These are phyloP conservation scores for pig (Sus scrofa) DNA, from an alignment of 2,113 vertebrate species.

Conservation along the genomic window DNA sequence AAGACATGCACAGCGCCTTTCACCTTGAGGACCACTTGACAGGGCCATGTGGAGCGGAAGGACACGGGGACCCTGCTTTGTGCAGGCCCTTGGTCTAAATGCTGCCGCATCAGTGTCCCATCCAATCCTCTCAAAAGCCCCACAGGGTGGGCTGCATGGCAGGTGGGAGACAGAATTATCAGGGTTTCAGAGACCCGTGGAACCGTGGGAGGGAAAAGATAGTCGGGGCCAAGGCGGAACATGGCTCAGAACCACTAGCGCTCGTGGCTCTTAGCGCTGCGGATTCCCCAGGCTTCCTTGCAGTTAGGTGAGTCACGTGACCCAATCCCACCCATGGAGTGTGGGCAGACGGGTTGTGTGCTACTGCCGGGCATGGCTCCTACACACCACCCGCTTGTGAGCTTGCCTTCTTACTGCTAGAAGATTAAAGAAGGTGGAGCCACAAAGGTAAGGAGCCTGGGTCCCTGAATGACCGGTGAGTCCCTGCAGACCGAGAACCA, in stretches of 20 bases:
- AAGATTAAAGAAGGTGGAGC: not conserved
- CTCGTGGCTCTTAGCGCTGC: accelerated
- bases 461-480: not conserved
- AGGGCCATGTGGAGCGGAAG: slow-evolving; percentile 42
- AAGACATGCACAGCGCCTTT: slow-evolving; percentile 6
- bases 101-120: not conserved
- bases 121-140: not conserved
- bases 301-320: not conserved
- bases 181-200: not conserved
- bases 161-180: not conserved
- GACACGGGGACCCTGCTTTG: not conserved
- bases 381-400: not conserved
- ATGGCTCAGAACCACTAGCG: not conserved
- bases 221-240: not conserved
- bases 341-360: not conserved
- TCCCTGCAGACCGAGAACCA: not conserved
- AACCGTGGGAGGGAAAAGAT: not conserved
- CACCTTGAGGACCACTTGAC: slow-evolving; percentile 2
- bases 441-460: not conserved
- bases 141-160: accelerated
- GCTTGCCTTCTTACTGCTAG: not conserved
- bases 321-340: not conserved
- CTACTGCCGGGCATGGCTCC: not conserved
- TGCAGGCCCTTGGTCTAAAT: not conserved
- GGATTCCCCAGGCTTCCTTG: not conserved